Conservation (phyloP, 2,888 invertebrate genomes). For the Sarcophaga carnaria region DNA sequence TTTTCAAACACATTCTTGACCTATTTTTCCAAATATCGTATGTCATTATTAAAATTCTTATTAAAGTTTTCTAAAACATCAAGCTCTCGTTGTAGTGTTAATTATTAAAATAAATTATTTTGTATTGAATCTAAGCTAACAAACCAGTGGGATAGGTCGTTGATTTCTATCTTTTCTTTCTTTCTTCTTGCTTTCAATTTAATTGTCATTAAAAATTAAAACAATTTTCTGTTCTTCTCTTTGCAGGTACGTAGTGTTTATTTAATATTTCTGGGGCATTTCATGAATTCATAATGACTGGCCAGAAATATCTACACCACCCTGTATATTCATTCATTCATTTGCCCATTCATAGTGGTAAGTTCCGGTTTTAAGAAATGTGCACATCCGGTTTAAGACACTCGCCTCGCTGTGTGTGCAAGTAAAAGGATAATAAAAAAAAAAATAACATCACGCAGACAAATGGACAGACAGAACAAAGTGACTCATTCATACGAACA, state of each 20-base stretch:
- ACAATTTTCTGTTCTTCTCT: conserved; percentile 31
- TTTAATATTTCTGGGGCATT: not conserved
- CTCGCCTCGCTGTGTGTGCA: not conserved
- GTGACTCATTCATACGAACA: not conserved
- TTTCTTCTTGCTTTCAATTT: not conserved
- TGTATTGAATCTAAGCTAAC: no score
- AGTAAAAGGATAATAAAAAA: conserved; percentile 34
- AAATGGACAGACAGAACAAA: not conserved
- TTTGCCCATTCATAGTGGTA: conserved; percentile 43
- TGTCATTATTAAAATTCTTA: not conserved
- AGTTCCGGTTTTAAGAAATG: conserved; percentile 67
- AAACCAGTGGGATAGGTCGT: conserved; percentile 41
- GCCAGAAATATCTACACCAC: conserved; percentile 18
- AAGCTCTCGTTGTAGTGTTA: conserved; percentile 15
- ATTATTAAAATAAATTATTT: conserved; percentile 14
- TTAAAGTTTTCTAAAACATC: not conserved
- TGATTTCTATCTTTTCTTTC: not conserved
- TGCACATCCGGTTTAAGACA: conserved; percentile 51
- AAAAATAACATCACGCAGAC: conserved; percentile 8
- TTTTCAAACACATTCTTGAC: not conserved
- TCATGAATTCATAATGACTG: conserved; percentile 19
- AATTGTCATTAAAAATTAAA: not conserved
- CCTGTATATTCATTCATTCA: not conserved
- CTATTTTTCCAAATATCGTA: conserved; percentile 17
- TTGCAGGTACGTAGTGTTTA: conserved; percentile 63